Evolutionary conservation across 2,888 invertebrate species (phyloP), one percentile per base, ranked within the genome.

Genomic region (Ormyrus thymus): DNA sequence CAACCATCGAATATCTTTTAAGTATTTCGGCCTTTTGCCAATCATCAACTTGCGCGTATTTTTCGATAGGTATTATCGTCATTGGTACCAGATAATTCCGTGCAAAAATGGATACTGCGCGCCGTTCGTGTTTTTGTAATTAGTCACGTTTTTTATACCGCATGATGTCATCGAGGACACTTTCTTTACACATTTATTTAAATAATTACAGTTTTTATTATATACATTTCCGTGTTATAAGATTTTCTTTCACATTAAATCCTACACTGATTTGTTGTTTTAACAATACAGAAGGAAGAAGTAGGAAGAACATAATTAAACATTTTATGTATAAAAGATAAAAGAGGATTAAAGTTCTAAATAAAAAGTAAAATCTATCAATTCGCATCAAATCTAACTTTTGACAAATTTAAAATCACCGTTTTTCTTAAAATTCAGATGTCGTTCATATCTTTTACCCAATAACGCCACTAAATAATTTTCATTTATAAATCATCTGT

Each of bases 81-180:
- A 83, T 77, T 74, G 82, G 81, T 6, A 45, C 10, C 6, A 62
- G 87, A 87, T 87, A 86, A 89, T 86, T 88, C 83, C 89, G 88
- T 88, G 89, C 87, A 88, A 87, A 88, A 88, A 88, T 88, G 89
- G 86, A 86, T 87, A 86, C 86, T 87, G 86, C 84, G 83, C 83
- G 81, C 84, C 79, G 77, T 68, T 81, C 75, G 79, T 87, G 86
- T 89, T 88, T 87, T 85, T 82, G n/a, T 83, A 84, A 85, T 87
- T 84, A 83, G 84, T 83, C 88, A 88, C 88, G 88, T 88, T 86
- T 85, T 80, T 62, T 55, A 76, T 72, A 81, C 79, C 81, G 84
- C 80, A 85, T 87, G 86, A 88, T 69, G 56, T 61, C 68, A 86
- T 80, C 68, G 59, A 56, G 2, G 13, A 46, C 55, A 61, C 15